Conservation (phyloP, 1,140 invertebrate genomes). For the Drosophila azteca region DNA sequence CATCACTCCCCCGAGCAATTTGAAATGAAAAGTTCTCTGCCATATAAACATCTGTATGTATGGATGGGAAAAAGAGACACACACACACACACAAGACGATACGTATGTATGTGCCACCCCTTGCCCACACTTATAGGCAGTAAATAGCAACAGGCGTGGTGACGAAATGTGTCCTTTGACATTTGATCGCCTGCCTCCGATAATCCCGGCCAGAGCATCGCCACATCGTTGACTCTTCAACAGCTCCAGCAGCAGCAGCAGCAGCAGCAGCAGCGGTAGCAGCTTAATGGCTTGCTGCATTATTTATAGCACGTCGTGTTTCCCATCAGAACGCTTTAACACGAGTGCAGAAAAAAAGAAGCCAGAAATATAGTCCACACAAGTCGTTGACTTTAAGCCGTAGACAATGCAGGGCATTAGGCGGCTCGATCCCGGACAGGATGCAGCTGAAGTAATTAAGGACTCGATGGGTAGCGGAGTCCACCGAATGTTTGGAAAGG, state of each 20-base stretch:
- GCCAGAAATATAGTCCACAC: slow-evolving; percentile 42
- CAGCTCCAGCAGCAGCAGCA: slow-evolving; percentile 23
- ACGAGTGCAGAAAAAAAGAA: slow-evolving; percentile 21
- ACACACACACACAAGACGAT: slow-evolving; percentile 41
- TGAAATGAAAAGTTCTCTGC: slow-evolving; percentile 76
- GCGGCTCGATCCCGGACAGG: slow-evolving; percentile 17
- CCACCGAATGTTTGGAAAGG: background rate
- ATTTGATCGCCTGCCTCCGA: slow-evolving; percentile 74
- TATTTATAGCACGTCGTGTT: slow-evolving; percentile 69
- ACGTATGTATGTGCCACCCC: slow-evolving; percentile 21
- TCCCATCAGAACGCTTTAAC: slow-evolving; percentile 74
- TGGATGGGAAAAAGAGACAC: slow-evolving; percentile 31
- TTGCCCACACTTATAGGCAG: slow-evolving; percentile 55
- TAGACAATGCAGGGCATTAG: slow-evolving; percentile 72
- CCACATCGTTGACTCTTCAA: slow-evolving; percentile 52
- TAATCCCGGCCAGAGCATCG: slow-evolving; percentile 55
- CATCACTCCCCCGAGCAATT: slow-evolving; percentile 59
- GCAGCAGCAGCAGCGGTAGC: slow-evolving; percentile 20
- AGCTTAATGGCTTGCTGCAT: slow-evolving; percentile 73
- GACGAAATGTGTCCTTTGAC: slow-evolving; percentile 83
- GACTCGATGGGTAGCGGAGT: background rate
- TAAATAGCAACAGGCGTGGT: slow-evolving; percentile 71
- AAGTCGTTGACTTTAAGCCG: slow-evolving; percentile 71
- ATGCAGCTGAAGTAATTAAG: slow-evolving; percentile 47
- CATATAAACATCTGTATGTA: slow-evolving; percentile 59